Conservation (phyloP, 2,113 vertebrate species). For the Otis tarda region DNA sequence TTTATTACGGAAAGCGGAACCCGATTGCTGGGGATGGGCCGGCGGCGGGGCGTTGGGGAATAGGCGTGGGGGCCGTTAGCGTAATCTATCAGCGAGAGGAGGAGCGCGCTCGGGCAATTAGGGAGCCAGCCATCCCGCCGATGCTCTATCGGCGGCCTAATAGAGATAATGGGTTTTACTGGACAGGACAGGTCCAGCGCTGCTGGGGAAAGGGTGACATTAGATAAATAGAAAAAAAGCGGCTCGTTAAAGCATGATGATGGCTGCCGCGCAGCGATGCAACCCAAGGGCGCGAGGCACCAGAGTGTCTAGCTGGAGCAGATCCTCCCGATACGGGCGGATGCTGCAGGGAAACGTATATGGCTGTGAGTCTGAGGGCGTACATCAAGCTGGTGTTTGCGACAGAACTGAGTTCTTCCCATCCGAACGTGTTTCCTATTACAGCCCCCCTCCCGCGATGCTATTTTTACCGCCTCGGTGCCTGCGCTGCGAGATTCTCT, state of each 20-base stretch:
- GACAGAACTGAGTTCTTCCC: constrained; percentile 49
- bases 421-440: neutral
- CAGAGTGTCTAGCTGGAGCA: constrained; percentile 35
- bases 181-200: constrained; percentile 70
- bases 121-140: constrained; percentile 79
- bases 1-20: constrained; percentile 76
- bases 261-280: constrained; percentile 1
- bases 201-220: constrained; percentile 70
- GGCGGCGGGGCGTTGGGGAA: constrained; percentile 68
- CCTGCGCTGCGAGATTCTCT: neutral
- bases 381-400: constrained; percentile 14
- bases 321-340: constrained; percentile 29
- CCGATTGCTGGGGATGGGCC: constrained; percentile 65
- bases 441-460: neutral
- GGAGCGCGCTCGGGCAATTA: constrained; percentile 81
- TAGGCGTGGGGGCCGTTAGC: constrained; percentile 72
- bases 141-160: constrained; percentile 81
- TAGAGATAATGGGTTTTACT: constrained; percentile 83
- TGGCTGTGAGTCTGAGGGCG: neutral
- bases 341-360: constrained; percentile 22
- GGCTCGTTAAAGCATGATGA: constrained; percentile 75
- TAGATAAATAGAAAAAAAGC: constrained; percentile 70
- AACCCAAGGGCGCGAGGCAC: constrained; percentile 43
- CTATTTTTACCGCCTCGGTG: neutral
- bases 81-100: constrained; percentile 80